Evolutionary conservation across 2,797 vertebrate genomes (phyloP).

Genomic region (Neosalanx taihuensis): DNA sequence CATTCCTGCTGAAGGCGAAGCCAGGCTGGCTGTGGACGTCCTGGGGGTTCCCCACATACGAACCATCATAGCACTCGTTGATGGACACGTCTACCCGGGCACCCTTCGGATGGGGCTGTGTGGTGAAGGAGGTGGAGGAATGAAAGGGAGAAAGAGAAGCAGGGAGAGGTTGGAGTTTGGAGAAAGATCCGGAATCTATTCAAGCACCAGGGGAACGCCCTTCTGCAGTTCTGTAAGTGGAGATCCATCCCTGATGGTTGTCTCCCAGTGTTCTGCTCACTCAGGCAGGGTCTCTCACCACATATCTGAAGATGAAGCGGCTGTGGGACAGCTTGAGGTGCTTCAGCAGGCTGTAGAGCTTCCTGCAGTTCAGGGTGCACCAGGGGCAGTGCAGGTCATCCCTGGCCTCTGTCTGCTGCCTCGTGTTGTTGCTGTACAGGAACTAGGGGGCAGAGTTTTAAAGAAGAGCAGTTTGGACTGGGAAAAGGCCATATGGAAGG

Average conservation of each 20-base stretch:
- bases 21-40: conserved; percentile 88
- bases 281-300: conserved; percentile 66
- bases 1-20: conserved; percentile 87
- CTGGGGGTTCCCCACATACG: conserved; percentile 86
- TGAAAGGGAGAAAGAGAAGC: too few species aligned
- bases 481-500: neutral
- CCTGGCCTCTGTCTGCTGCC: conserved; percentile 85
- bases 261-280: neutral
- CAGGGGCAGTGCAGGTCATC: conserved; percentile 87
- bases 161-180: too few species aligned
- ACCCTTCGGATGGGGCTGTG: conserved; percentile 88
- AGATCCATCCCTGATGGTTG: neutral
- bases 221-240: too few species aligned
- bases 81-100: conserved; percentile 88
- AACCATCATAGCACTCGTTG: conserved; percentile 88
- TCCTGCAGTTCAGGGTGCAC: conserved; percentile 86
- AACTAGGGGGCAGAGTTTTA: conserved; percentile 64
- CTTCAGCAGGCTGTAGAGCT: conserved; percentile 87
- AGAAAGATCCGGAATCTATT: too few species aligned
- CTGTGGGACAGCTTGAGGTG: conserved; percentile 88
- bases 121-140: conserved; percentile 3
- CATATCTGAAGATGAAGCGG: conserved; percentile 88
- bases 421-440: conserved; percentile 85
- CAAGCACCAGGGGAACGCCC: too few species aligned
- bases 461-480: neutral